Evolutionary conservation across 2,113 vertebrate species (phyloP).

Genomic region (Cervus canadensis): DNA sequence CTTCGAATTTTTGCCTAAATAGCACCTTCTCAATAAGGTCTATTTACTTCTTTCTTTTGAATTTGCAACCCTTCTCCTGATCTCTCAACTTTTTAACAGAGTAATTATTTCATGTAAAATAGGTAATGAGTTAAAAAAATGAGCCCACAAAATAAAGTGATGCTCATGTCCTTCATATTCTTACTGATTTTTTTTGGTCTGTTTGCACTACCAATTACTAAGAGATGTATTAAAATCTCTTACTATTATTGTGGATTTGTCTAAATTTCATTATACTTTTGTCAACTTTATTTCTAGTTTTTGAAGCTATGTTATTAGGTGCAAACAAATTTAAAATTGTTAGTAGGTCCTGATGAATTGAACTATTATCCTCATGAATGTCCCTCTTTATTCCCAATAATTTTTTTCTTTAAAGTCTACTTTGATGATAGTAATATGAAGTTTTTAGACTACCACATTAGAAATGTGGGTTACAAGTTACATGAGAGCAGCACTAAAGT

Average conservation of each 20-base stretch:
- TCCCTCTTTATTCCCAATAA: background rate
- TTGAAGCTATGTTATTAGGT: background rate
- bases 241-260: background rate
- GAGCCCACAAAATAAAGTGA: background rate
- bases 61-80: background rate
- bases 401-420: background rate
- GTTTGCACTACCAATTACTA: background rate
- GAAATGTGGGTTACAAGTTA: background rate
- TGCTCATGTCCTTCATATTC: background rate
- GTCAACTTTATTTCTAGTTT: background rate
- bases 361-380: background rate
- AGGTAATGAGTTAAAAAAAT: background rate
- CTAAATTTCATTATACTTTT: background rate
- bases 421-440: background rate
- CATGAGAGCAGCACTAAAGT: background rate
- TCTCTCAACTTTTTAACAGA: background rate
- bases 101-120: constrained; percentile 2
- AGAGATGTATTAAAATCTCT: background rate
- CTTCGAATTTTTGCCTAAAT: background rate
- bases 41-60: background rate
- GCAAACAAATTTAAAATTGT: background rate
- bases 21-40: background rate
- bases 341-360: background rate
- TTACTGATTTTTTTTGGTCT: background rate
- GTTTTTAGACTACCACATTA: background rate